Conservation (phyloP, 2,797 vertebrate species). For the Coluber constrictor region DNA sequence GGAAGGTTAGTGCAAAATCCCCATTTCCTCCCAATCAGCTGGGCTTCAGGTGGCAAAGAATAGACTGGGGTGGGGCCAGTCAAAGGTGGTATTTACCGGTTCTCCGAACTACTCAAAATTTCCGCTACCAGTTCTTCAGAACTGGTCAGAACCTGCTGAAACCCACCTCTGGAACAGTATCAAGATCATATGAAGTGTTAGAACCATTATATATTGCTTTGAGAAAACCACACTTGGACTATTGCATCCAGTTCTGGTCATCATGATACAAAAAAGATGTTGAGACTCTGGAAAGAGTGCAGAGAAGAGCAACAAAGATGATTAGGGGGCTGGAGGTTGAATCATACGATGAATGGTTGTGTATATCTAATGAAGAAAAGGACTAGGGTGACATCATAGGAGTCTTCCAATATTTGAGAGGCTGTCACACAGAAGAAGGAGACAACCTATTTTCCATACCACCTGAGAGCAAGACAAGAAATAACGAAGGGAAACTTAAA, state of each 20-base stretch:
- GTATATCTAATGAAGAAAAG: not conserved
- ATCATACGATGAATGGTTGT: not conserved
- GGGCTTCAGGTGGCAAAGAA: too few relatives aligned
- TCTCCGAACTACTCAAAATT: too few relatives aligned
- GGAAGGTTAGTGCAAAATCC: too few relatives aligned
- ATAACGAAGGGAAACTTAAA: not conserved
- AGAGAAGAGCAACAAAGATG: not conserved
- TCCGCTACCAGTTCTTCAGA: too few relatives aligned
- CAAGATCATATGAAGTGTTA: not conserved
- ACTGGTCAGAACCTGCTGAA: too few relatives aligned
- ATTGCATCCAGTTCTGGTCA: not conserved
- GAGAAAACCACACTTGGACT: not conserved
- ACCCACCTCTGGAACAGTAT: not conserved
- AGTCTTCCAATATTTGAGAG: not conserved
- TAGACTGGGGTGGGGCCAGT: too few relatives aligned
- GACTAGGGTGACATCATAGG: not conserved
- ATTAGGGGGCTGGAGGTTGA: not conserved
- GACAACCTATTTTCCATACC: not conserved
- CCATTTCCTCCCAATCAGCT: too few relatives aligned
- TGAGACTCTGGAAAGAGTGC: not conserved
- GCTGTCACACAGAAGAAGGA: not conserved
- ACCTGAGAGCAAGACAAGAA: not conserved
- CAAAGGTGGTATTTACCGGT: too few relatives aligned
- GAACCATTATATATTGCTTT: not conserved
- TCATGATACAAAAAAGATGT: not conserved